A percentile compares a stretch with the other conserved stretches of the same genome.
Evolutionary conservation across 2,113 vertebrate species (phyloP).

Genomic region (Pollachius pollachius): DNA sequence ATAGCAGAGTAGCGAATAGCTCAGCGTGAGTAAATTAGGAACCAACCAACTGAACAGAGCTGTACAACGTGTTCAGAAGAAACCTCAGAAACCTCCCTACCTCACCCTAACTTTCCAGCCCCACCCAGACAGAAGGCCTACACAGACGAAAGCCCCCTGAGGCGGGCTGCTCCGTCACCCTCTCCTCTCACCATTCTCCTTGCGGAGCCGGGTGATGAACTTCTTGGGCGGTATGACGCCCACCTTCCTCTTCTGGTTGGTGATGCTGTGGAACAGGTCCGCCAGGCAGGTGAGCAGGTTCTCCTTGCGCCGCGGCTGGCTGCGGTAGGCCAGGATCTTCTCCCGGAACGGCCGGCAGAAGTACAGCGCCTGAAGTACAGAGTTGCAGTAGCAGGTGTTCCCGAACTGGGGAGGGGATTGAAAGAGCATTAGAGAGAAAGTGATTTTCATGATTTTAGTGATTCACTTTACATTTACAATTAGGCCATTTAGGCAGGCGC

Average conservation of each 20-base stretch:
- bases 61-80: too few relatives aligned
- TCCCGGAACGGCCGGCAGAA: slow-evolving; percentile 97
- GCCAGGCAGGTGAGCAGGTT: slow-evolving; percentile 95
- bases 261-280: slow-evolving; percentile 96
- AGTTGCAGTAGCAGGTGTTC: slow-evolving; percentile 99
- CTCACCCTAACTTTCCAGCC: not conserved
- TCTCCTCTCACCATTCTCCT: slow-evolving; percentile 89
- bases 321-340: slow-evolving; percentile 95
- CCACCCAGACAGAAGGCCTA: not conserved
- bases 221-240: slow-evolving; percentile 98
- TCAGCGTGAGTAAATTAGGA: too few relatives aligned
- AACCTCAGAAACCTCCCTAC: not conserved
- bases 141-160: not conserved
- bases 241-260: slow-evolving; percentile 98
- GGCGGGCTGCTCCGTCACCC: not conserved
- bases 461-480: too few relatives aligned
- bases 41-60: too few relatives aligned
- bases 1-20: too few relatives aligned
- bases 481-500: too few relatives aligned
- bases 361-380: slow-evolving; percentile 96
- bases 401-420: slow-evolving; percentile 81
- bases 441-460: too few relatives aligned
- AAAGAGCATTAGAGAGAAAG: not conserved
- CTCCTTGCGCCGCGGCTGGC: slow-evolving; percentile 96
- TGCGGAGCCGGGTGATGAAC: slow-evolving; percentile 93